phyloP scores from a whole-genome alignment of 2,797 vertebrate genomes.

The Rhyacichthys aspro region DNA sequence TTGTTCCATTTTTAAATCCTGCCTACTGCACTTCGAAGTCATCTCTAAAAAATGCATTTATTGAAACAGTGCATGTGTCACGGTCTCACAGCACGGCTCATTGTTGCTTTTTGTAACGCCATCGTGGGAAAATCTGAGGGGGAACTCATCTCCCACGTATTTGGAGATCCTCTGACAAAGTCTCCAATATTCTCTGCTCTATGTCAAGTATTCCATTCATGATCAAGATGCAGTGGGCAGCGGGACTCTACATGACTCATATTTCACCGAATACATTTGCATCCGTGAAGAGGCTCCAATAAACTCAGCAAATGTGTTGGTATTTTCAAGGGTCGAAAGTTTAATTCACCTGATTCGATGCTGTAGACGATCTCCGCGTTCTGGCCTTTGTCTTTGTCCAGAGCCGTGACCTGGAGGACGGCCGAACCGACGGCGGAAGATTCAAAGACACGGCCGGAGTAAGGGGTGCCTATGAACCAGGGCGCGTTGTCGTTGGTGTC shows the following conservation, averaged over 20 bases:
- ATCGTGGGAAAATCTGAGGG: slow-evolving; percentile 77
- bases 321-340: neutral
- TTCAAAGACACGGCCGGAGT: slow-evolving; percentile 89
- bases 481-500: slow-evolving; percentile 96
- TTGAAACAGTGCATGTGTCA: slow-evolving; percentile 63
- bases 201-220: slow-evolving; percentile 76
- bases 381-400: slow-evolving; percentile 95
- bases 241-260: slow-evolving; percentile 65
- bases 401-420: slow-evolving; percentile 91
- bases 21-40: slow-evolving; percentile 61
- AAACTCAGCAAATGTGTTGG: neutral
- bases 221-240: slow-evolving; percentile 65
- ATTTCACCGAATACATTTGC: slow-evolving; percentile 54
- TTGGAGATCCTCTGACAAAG: slow-evolving; percentile 59
- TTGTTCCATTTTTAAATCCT: neutral
- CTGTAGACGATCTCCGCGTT: slow-evolving; percentile 94
- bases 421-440: slow-evolving; percentile 91
- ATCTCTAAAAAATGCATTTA: slow-evolving; percentile 82
- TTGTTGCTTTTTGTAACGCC: slow-evolving; percentile 65
- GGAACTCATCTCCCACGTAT: slow-evolving; percentile 73
- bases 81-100: slow-evolving; percentile 69
- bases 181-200: slow-evolving; percentile 59
- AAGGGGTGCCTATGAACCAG: slow-evolving; percentile 91
- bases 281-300: slow-evolving; percentile 16
- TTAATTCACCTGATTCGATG: slow-evolving; percentile 91